phyloP scores from a whole-genome alignment of 2,888 invertebrate genomes.

The Theretra japonica region DNA sequence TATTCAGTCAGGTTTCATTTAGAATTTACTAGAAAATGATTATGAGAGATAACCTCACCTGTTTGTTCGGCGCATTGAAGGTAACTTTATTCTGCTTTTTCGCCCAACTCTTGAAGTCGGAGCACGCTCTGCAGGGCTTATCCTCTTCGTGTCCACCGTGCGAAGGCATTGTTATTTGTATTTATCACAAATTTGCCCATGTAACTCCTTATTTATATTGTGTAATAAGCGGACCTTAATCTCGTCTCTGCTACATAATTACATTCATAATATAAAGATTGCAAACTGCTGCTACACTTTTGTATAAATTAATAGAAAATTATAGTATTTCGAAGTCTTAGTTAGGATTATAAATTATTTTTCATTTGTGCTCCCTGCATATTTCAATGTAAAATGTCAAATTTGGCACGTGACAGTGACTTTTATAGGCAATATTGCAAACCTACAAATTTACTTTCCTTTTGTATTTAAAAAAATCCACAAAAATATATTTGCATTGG shows the following conservation, averaged over 20 bases:
- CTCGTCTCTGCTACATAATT: neutral
- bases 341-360: neutral
- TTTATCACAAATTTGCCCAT: slow-evolving; percentile 44
- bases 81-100: slow-evolving; percentile 82
- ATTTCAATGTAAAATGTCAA: slow-evolving; percentile 8
- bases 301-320: neutral
- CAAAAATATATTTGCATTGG: neutral
- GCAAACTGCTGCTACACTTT: neutral
- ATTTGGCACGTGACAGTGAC: slow-evolving; percentile 40
- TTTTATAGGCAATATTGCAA: slow-evolving; percentile 2
- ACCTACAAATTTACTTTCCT: neutral
- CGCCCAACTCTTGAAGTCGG: slow-evolving; percentile 90
- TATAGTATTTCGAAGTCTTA: neutral
- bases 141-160: slow-evolving; percentile 73
- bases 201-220: slow-evolving; percentile 50
- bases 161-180: slow-evolving; percentile 60
- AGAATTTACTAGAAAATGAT: slow-evolving; percentile 39
- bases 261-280: neutral
- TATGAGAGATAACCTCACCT: slow-evolving; percentile 62
- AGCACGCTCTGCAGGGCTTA: slow-evolving; percentile 88
- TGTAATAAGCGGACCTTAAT: slow-evolving; percentile 49
- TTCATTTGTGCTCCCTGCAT: neutral
- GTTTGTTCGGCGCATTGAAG: slow-evolving; percentile 53
- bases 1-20: neutral
- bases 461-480: neutral